phyloP scores from a whole-genome alignment of 2,797 vertebrate species.

The Poecilia picta region DNA sequence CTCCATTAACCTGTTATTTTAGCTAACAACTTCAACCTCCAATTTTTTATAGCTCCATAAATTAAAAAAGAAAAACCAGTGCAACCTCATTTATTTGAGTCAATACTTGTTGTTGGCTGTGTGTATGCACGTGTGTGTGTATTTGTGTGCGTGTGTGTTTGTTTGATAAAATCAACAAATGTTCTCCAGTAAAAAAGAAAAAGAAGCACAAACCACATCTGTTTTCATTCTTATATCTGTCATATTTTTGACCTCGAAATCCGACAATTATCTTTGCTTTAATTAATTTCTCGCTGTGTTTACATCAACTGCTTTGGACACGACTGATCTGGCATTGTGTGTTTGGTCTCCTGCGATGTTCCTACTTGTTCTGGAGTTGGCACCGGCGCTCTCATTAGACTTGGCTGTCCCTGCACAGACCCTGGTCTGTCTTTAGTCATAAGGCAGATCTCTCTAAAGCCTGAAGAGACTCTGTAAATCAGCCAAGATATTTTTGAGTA shows the following conservation, averaged over 20 bases:
- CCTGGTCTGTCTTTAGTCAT: conserved; percentile 63
- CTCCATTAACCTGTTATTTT: not conserved
- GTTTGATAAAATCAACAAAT: conserved; percentile 36
- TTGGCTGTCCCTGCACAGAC: conserved; percentile 62
- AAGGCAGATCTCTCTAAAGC: conserved; percentile 63
- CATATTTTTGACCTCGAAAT: not conserved
- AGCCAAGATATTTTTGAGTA: conserved; percentile 66
- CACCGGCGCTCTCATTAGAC: conserved; percentile 57
- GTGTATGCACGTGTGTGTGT: not conserved
- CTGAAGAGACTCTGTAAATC: conserved; percentile 71
- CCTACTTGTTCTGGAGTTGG: conserved; percentile 52
- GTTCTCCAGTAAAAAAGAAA: conserved; percentile 27
- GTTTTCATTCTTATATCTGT: conserved; percentile 11
- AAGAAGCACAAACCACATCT: not conserved
- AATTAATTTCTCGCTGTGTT: not conserved
- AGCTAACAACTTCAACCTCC: not conserved
- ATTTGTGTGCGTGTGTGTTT: not conserved
- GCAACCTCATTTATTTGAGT: conserved; percentile 12
- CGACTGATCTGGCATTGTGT: conserved; percentile 19
- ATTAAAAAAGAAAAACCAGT: conserved; percentile 12
- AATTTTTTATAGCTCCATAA: conserved; percentile 4
- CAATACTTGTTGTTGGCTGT: conserved; percentile 18
- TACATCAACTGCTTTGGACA: conserved; percentile 9
- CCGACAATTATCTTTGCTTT: conserved; percentile 9
- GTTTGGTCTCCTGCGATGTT: conserved; percentile 16